phyloP scores from a whole-genome alignment of 2,888 invertebrate genomes.

The Machimus atricapillus region DNA sequence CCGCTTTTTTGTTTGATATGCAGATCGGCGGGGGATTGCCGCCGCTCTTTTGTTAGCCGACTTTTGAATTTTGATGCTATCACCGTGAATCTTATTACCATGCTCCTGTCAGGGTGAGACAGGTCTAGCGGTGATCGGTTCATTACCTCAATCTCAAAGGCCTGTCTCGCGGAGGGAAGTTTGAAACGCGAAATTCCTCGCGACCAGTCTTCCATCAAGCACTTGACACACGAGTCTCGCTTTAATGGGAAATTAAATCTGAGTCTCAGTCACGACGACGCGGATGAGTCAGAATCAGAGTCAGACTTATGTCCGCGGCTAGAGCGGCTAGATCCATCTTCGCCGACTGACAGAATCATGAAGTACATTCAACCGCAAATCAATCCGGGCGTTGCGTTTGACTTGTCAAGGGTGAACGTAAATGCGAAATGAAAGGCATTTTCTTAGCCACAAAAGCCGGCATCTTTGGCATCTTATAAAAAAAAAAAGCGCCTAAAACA shows the following conservation, averaged over 20 bases:
- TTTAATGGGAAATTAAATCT: neutral
- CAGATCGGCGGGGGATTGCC: neutral
- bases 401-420: neutral
- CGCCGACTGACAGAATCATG: neutral
- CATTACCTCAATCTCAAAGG: neutral
- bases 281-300: neutral
- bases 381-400: conserved; percentile 9
- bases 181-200: neutral
- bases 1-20: neutral
- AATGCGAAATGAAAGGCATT: conserved; percentile 18
- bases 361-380: conserved; percentile 24
- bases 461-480: neutral
- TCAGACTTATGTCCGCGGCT: neutral
- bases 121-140: neutral
- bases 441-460: neutral
- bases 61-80: neutral
- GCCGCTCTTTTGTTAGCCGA: neutral
- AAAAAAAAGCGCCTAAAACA: conserved; percentile 20
- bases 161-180: neutral
- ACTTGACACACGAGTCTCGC: conserved; percentile 8
- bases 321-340: conserved; percentile 5
- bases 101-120: neutral
- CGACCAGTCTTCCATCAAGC: conserved; percentile 11
- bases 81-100: neutral
- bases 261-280: conserved; percentile 4